A percentile compares a stretch with the other conserved stretches of the same genome.
phyloP scores from a whole-genome alignment of 2,888 invertebrate species.

The Philopedon plagiatum region DNA sequence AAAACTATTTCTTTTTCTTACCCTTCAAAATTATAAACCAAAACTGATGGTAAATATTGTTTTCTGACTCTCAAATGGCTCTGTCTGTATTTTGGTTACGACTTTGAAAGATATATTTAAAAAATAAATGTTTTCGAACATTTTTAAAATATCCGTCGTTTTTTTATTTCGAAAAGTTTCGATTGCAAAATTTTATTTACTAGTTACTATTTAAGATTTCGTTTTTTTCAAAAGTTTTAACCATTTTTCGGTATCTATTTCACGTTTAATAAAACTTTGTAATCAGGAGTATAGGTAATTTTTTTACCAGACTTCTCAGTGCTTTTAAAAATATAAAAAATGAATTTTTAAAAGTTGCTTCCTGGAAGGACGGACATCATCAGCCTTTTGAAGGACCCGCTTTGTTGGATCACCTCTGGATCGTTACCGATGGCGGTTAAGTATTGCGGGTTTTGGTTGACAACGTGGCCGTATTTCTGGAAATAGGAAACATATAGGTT shows the following conservation, averaged over 20 bases:
- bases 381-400: conserved; percentile 92
- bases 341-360: conserved; percentile 69
- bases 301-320: conserved; percentile 51
- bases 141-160: conserved; percentile 63
- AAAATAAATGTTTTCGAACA: conserved; percentile 58
- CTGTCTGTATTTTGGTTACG: conserved; percentile 57
- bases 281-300: conserved; percentile 31
- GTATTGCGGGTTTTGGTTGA: conserved; percentile 61
- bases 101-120: conserved; percentile 57
- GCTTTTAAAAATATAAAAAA: conserved; percentile 45
- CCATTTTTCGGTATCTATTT: too few species aligned
- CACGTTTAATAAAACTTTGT: background rate
- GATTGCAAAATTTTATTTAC: conserved; percentile 42
- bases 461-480: conserved; percentile 63
- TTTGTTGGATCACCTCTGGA: conserved; percentile 90
- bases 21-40: conserved; percentile 61
- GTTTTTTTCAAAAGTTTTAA: too few species aligned
- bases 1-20: conserved; percentile 53
- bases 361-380: conserved; percentile 92
- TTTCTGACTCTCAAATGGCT: conserved; percentile 60
- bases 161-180: conserved; percentile 21
- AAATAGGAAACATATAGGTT: conserved; percentile 46
- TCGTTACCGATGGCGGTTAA: conserved; percentile 78
- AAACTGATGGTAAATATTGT: conserved; percentile 35
- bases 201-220: background rate